Evolutionary conservation across 1,140 invertebrate genomes (phyloP), one percentile per base, ranked within the genome.

Genomic region (Anagrus nilaparvatae): DNA sequence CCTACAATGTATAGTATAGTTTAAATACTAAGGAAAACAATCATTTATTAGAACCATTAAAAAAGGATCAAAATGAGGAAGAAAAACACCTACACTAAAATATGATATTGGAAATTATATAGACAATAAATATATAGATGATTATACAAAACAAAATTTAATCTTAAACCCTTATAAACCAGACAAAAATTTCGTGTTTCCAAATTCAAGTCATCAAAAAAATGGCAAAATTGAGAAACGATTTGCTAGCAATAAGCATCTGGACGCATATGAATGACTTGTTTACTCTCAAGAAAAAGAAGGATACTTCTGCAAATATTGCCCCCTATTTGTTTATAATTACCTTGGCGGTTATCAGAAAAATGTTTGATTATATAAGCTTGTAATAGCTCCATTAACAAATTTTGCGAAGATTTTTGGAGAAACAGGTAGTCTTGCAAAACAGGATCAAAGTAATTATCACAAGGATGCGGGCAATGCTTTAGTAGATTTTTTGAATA

Each of bases 241-340:
- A 27, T 27, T 7, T 27, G 24, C 24, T 27, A 12, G 24, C 6
- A 6, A 27, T 27, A 6, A 27, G 12, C 12, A 27, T 27, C 24
- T 27, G 12, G 12, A 12, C 6, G 12, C 6, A 27, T 27, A 8
- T 27, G 24, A 27, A 8, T 27, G 24, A 12, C 24, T 27, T n/a
- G 24, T 27, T 27, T 27, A 8, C 12, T 27, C 24, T n/a, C 6
- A 27, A 6, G 24, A 8, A 27, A 27, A 27, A 27, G 12, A 27
- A 27, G 48, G 48, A 9, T 38, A 47, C 3, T 51, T 33, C 41
- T 52, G 52, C 27, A 53, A 48, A 49, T 54, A 53, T 42, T 56
- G 50, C 16, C 45, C 39, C 4, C 27, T 54, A 17, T 58, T 55
- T 44, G 29, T 35, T 20, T 9, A 14, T 24, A 10, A 21, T 16